Evolutionary conservation across 2,888 invertebrate genomes (phyloP).

Genomic region (Apodemia zela): DNA sequence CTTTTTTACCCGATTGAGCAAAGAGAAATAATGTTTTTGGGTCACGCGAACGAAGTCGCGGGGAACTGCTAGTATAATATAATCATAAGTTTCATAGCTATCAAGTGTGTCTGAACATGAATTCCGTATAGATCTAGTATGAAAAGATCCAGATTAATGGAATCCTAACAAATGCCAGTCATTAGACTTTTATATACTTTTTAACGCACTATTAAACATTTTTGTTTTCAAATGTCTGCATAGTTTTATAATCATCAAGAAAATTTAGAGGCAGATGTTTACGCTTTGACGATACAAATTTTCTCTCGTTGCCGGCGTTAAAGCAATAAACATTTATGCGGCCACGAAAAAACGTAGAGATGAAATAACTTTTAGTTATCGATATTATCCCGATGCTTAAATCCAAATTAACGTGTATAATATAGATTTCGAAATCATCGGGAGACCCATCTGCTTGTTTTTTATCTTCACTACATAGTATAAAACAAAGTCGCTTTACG

Average conservation of each 20-base stretch:
- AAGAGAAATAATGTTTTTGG: no score
- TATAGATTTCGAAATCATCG: no score
- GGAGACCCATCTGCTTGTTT: no score
- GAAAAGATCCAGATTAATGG: slow-evolving; percentile 3
- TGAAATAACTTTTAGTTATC: neutral
- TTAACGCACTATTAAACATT: slow-evolving; percentile 13
- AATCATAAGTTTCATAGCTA: no score
- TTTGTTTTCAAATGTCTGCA: slow-evolving; percentile 12
- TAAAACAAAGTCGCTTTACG: no score
- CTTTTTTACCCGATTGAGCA: no score
- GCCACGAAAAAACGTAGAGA: neutral
- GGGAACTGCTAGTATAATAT: no score
- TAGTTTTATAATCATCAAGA: slow-evolving; percentile 8
- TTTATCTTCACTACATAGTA: no score
- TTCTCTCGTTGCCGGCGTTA: slow-evolving; percentile 7
- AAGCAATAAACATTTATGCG: neutral
- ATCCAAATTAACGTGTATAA: no score
- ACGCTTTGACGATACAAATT: slow-evolving; percentile 17
- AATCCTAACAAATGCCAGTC: slow-evolving; percentile 11
- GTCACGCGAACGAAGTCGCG: no score
- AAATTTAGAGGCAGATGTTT: slow-evolving; percentile 6
- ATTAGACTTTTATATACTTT: slow-evolving; percentile 12
- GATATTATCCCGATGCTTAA: no score
- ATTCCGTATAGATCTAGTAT: neutral
- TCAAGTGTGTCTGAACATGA: no score